phyloP scores from a whole-genome alignment of 2,888 invertebrate species.

The Drosophila atroscutellata region DNA sequence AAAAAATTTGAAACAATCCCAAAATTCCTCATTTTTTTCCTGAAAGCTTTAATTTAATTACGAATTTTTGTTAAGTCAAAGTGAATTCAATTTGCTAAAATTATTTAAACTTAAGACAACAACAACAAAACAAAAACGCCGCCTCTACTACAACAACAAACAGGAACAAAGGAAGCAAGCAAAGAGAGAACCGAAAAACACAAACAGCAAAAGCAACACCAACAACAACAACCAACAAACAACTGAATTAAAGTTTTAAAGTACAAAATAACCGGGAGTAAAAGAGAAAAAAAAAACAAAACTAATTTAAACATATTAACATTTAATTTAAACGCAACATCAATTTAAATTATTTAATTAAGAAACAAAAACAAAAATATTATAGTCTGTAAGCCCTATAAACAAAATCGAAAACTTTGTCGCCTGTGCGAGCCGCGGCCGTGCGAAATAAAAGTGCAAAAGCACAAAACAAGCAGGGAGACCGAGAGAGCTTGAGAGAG shows the following conservation, averaged over 20 bases:
- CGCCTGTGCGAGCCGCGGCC: constrained; percentile 40
- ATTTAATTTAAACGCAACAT: constrained; percentile 77
- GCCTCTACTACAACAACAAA: constrained; percentile 56
- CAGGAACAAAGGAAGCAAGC: constrained; percentile 65
- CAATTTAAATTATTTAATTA: constrained; percentile 76
- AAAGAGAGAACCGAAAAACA: constrained; percentile 45
- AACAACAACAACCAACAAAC: constrained; percentile 73
- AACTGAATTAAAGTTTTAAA: constrained; percentile 84
- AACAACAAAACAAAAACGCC: constrained; percentile 51
- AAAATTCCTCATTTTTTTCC: constrained; percentile 78
- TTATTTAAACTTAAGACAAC: constrained; percentile 65
- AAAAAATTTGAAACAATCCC: constrained; percentile 62
- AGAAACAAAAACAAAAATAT: constrained; percentile 55
- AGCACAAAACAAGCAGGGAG: constrained; percentile 33
- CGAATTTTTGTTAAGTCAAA: constrained; percentile 79
- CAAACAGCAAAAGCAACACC: constrained; percentile 65
- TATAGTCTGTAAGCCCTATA: constrained; percentile 46
- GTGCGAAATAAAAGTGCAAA: constrained; percentile 39
- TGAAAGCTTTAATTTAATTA: constrained; percentile 80
- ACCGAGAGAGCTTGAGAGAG: constrained; percentile 7
- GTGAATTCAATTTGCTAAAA: constrained; percentile 75
- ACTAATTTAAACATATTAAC: constrained; percentile 65
- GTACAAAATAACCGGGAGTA: constrained; percentile 82
- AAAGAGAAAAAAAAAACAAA: constrained; percentile 58
- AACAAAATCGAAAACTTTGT: constrained; percentile 31